Evolutionary conservation across 2,797 vertebrate species (phyloP).

Genomic region (Microchirus variegatus): DNA sequence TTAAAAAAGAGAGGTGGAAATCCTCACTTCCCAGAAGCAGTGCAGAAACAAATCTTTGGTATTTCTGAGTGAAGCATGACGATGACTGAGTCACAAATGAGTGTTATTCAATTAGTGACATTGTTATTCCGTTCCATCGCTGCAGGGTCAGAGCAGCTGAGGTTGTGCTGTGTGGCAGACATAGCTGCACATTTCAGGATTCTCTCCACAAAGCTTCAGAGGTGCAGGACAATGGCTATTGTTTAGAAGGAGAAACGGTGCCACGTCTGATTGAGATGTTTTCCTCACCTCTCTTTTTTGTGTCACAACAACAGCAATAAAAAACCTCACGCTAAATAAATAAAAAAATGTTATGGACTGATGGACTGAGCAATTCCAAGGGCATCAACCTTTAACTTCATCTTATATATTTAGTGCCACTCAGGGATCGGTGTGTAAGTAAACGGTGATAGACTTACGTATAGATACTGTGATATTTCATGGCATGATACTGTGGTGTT

Average conservation of each 20-base stretch:
- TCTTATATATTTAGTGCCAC: too few species aligned
- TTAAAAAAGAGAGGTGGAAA: conserved; percentile 6
- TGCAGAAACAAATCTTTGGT: neutral
- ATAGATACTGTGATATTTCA: too few species aligned
- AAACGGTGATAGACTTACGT: too few species aligned
- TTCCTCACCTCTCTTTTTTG: conserved; percentile 30
- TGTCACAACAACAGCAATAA: conserved; percentile 30
- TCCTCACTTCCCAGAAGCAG: conserved; percentile 1
- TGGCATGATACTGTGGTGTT: too few species aligned
- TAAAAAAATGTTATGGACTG: too few species aligned
- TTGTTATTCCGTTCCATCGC: conserved; percentile 6
- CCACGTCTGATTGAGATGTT: conserved; percentile 53
- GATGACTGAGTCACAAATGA: conserved; percentile 4
- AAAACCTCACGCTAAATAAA: neutral
- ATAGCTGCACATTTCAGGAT: conserved; percentile 33
- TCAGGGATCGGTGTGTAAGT: too few species aligned
- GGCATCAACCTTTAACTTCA: too few species aligned
- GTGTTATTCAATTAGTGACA: conserved; percentile 25
- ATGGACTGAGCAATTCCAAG: too few species aligned
- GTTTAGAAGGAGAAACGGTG: conserved; percentile 28
- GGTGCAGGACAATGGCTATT: conserved; percentile 49
- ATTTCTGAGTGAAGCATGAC: neutral
- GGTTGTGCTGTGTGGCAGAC: conserved; percentile 29
- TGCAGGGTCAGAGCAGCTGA: conserved; percentile 9
- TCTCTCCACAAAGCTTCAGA: conserved; percentile 30